Evolutionary conservation across 2,888 invertebrate genomes (phyloP).

Genomic region (Seira ritae): DNA sequence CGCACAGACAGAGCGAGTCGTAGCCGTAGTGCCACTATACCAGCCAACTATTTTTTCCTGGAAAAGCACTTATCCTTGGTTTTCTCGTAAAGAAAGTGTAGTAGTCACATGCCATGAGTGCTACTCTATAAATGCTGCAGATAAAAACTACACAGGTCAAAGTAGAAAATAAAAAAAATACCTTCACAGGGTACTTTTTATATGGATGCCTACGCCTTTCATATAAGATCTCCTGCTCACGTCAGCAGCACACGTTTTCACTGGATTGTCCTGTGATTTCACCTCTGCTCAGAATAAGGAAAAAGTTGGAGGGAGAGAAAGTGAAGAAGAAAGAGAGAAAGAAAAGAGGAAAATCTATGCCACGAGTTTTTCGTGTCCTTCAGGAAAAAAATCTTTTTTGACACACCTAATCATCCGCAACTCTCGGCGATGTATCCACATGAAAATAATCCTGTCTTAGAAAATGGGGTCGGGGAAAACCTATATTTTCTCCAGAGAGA

Average conservation of each 20-base stretch:
- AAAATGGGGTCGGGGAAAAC: constrained; percentile 22
- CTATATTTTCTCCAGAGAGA: constrained; percentile 29
- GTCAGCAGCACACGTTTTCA: constrained; percentile 59
- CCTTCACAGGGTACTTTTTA: not conserved
- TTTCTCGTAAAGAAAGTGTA: constrained; percentile 46
- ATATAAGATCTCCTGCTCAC: constrained; percentile 42
- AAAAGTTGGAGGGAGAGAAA: constrained; percentile 8
- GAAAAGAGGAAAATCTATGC: constrained; percentile 18
- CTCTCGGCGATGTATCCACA: constrained; percentile 22
- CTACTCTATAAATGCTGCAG: constrained; percentile 24
- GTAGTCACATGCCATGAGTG: constrained; percentile 18
- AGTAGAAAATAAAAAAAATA: constrained; percentile 36
- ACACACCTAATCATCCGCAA: constrained; percentile 65
- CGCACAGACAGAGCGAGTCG: constrained; percentile 22
- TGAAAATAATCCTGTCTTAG: constrained; percentile 20
- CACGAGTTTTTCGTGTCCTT: constrained; percentile 56
- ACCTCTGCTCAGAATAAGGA: constrained; percentile 48
- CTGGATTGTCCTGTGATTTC: constrained; percentile 64
- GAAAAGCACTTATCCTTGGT: constrained; percentile 57
- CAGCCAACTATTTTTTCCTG: constrained; percentile 32
- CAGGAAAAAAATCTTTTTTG: constrained; percentile 59
- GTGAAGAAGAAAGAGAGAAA: constrained; percentile 15
- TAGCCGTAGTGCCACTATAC: constrained; percentile 20
- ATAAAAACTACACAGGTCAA: constrained; percentile 51
- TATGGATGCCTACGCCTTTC: not conserved